Evolutionary conservation across 2,888 invertebrate genomes (phyloP), one percentile per base, ranked within the genome.

Genomic region (Cylindroiulus punctatus): DNA sequence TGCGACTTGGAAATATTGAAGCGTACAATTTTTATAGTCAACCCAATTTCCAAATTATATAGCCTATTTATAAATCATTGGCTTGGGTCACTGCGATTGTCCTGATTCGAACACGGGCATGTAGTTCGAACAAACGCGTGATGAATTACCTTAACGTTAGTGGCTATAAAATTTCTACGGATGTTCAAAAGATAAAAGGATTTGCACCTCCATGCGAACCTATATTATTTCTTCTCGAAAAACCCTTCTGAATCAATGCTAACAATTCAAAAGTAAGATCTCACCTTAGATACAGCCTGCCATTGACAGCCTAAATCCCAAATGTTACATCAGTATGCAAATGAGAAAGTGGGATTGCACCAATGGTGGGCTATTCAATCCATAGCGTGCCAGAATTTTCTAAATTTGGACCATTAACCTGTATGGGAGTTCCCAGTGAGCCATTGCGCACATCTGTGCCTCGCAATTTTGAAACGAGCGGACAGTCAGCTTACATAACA

Each of bases 351-450:
- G 52, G 52, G 65, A 65, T 65, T 26, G 65, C 26, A 65, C 26
- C 65, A 12, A 65, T n/a, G 65, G 65, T 26, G 65, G 26, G 52
- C 52, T n/a, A 52, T 26, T 65, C 65, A 65, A 65, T 65, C 65
- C 5, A 65, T 65, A 65, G 44, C 44, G 8, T 8, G 4, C 4
- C 8, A 8, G 26, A 2, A 65, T 7, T 65, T 65, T 65, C 8
- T 26, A 26, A 65, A 65, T 65, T 26, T 26, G 26, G 65, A 65
- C 65, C 65, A n/a, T n/a, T n/a, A 65, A 65, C 65, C 65, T 65
- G 2, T 65, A 1, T 8, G 65, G 65, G 26, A 65, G 26, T 65
- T 2, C 65, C 22, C 26, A 12, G n/a, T n/a, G 7, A 26, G 52
- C 12, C n/a, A 19, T 52, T 5, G n/a, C 7, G n/a, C 1, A n/a